These are phyloP conservation scores for Leptonema lineaticorne DNA, from an alignment of 1,140 invertebrate genomes.

Conservation along the genomic window DNA sequence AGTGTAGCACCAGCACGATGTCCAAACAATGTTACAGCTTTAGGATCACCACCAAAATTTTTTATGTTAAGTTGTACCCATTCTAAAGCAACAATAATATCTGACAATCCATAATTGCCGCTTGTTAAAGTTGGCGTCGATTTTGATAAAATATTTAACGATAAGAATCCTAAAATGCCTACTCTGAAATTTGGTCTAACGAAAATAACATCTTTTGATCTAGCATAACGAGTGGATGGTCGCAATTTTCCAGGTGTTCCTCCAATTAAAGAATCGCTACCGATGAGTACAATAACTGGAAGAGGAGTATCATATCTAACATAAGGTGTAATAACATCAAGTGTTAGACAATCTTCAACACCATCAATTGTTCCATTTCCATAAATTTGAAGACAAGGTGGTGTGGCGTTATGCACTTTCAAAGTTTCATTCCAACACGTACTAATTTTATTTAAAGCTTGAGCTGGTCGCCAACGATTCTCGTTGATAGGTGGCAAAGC, in stretches of 20 bases:
- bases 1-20: slow-evolving; percentile 78
- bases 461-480: slow-evolving; percentile 71
- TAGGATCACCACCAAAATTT: slow-evolving; percentile 78
- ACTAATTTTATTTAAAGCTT: slow-evolving; percentile 64
- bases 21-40: slow-evolving; percentile 75
- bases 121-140: slow-evolving; percentile 70
- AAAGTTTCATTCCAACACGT: slow-evolving; percentile 81
- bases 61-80: slow-evolving; percentile 82
- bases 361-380: slow-evolving; percentile 66
- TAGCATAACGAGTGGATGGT: slow-evolving; percentile 66
- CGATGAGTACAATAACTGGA: slow-evolving; percentile 80
- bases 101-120: slow-evolving; percentile 85
- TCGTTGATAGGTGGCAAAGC: slow-evolving; percentile 73
- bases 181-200: slow-evolving; percentile 79
- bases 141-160: slow-evolving; percentile 67
- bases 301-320: slow-evolving; percentile 71
- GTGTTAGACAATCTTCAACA: slow-evolving; percentile 75
- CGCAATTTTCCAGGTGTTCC: slow-evolving; percentile 66
- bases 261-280: slow-evolving; percentile 73
- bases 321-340: slow-evolving; percentile 76
- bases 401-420: slow-evolving; percentile 65
- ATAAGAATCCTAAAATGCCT: slow-evolving; percentile 77
- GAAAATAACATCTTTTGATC: slow-evolving; percentile 77
- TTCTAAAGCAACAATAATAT: slow-evolving; percentile 72
- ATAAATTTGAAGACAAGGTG: slow-evolving; percentile 67